Percentiles rank a stretch among this genome's conserved stretches.
phyloP scores from a whole-genome alignment of 2,797 vertebrate genomes.

The Miichthys miiuy region DNA sequence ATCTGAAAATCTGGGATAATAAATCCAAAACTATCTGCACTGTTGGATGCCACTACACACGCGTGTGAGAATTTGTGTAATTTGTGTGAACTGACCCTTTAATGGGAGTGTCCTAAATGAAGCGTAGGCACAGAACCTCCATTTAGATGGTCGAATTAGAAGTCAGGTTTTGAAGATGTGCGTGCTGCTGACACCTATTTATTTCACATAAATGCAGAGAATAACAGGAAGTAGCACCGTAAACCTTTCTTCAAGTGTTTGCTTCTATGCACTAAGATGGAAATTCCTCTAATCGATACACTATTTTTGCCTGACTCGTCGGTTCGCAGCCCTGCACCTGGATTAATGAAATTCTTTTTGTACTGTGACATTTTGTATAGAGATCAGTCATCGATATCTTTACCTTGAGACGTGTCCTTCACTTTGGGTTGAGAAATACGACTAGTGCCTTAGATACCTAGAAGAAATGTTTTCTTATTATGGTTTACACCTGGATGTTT shows the following conservation, averaged over 20 bases:
- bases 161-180: constrained; percentile 2
- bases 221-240: constrained; percentile 62
- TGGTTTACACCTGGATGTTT: constrained; percentile 49
- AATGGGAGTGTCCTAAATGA: background rate
- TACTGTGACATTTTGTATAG: constrained; percentile 64
- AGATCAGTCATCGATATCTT: constrained; percentile 55
- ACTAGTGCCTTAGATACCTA: constrained; percentile 84
- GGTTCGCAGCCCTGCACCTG: constrained; percentile 55
- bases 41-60: background rate
- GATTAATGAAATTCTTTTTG: constrained; percentile 65
- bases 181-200: constrained; percentile 10
- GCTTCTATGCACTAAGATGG: constrained; percentile 69
- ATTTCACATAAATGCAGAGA: constrained; percentile 40
- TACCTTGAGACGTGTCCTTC: constrained; percentile 58
- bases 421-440: constrained; percentile 69
- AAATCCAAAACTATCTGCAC: background rate
- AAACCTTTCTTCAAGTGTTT: constrained; percentile 49
- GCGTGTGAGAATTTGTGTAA: constrained; percentile 1
- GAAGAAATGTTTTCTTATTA: constrained; percentile 47
- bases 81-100: constrained; percentile 34
- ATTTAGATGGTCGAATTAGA: constrained; percentile 26
- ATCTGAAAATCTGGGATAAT: background rate
- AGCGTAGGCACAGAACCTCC: constrained; percentile 18
- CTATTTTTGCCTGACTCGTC: constrained; percentile 54
- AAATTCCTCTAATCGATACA: constrained; percentile 69